phyloP scores from a whole-genome alignment of 2,113 vertebrate species.

The Galemys pyrenaicus region DNA sequence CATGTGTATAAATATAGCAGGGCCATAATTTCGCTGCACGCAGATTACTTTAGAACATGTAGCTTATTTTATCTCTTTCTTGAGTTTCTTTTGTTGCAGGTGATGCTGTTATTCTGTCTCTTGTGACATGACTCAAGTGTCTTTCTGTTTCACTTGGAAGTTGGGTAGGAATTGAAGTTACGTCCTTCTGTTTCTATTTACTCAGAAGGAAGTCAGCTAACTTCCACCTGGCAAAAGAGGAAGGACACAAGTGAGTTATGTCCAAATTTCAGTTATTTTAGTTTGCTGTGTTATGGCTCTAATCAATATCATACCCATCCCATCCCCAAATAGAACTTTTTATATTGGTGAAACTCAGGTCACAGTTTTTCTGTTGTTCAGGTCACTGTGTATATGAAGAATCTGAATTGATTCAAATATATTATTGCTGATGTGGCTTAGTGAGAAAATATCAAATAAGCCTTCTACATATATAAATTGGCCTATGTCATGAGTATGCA shows the following conservation, averaged over 20 bases:
- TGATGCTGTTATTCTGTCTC: slow-evolving; percentile 18
- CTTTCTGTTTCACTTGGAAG: slow-evolving; percentile 25
- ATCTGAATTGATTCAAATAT: neutral
- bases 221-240: neutral
- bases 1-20: slow-evolving; percentile 85
- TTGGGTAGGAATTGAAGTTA: neutral
- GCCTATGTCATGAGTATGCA: neutral
- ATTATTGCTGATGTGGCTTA: neutral
- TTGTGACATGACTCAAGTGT: slow-evolving; percentile 22
- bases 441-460: neutral
- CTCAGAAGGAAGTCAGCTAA: neutral
- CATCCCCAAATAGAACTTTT: neutral
- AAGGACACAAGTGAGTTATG: neutral
- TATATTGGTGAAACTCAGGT: neutral
- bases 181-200: neutral
- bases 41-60: slow-evolving; percentile 80
- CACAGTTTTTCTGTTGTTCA: neutral
- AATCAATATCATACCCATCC: slow-evolving; percentile 41
- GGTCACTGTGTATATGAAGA: neutral
- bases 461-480: neutral
- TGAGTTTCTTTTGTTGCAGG: slow-evolving; percentile 76
- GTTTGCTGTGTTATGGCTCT: neutral
- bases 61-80: slow-evolving; percentile 80
- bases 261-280: neutral
- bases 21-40: slow-evolving; percentile 84